These are phyloP conservation scores for Mus caroli DNA, from an alignment of 2,797 vertebrate species.

Conservation along the genomic window DNA sequence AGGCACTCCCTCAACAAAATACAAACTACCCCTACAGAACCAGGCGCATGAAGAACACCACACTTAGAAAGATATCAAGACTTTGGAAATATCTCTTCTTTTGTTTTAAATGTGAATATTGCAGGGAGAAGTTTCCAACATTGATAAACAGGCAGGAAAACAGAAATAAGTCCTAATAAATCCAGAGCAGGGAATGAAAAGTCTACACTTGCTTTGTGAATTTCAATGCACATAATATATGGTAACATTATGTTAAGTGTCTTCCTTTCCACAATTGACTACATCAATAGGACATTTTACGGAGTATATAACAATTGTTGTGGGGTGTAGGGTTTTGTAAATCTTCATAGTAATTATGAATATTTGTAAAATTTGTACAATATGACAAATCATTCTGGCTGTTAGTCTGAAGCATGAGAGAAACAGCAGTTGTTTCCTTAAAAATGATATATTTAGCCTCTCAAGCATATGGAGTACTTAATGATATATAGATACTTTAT, in stretches of 20 bases:
- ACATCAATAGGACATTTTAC: conserved; percentile 49
- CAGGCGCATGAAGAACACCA: background rate
- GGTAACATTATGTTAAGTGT: background rate
- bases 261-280: conserved; percentile 49
- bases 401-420: conserved; percentile 73
- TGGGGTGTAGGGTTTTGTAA: conserved; percentile 58
- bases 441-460: conserved; percentile 40
- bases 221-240: conserved; percentile 60
- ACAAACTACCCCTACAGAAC: background rate
- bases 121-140: conserved; percentile 3
- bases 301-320: conserved; percentile 24
- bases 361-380: conserved; percentile 81
- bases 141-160: conserved; percentile 52
- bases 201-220: background rate
- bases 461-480: background rate
- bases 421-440: conserved; percentile 77
- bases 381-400: conserved; percentile 73
- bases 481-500: background rate
- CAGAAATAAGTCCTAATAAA: background rate
- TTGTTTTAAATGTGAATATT: conserved; percentile 46
- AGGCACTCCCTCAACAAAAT: too few species aligned
- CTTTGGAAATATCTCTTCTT: background rate
- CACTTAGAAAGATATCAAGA: background rate
- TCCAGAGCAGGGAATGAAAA: background rate
- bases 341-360: conserved; percentile 67